Conservation (phyloP, 2,797 vertebrate genomes). For the Cyclopterus lumpus region DNA sequence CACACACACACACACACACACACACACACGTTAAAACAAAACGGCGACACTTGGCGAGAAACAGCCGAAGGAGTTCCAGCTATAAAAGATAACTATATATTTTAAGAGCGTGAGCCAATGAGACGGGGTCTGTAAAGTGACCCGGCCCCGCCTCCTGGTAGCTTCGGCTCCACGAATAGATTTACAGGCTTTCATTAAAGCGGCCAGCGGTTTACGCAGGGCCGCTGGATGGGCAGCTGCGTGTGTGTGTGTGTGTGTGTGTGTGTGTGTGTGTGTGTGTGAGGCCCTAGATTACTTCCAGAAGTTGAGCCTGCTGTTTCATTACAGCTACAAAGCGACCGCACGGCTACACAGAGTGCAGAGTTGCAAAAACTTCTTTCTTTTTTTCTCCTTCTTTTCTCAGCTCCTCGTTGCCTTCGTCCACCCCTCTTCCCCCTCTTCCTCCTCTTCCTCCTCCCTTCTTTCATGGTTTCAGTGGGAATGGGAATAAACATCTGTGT, state of each 20-base stretch:
- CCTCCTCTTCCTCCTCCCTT: neutral
- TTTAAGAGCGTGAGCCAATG: conserved; percentile 56
- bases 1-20: conserved; percentile 9
- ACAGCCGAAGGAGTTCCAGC: conserved; percentile 52
- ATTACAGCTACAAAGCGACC: conserved; percentile 79
- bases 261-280: conserved; percentile 38
- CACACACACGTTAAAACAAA: neutral
- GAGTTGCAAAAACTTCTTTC: conserved; percentile 69
- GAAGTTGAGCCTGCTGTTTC: conserved; percentile 75
- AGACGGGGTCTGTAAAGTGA: conserved; percentile 67
- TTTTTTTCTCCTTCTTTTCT: neutral
- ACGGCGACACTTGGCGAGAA: conserved; percentile 46
- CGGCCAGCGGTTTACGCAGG: conserved; percentile 67
- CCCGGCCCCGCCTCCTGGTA: conserved; percentile 68
- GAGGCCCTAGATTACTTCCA: conserved; percentile 77
- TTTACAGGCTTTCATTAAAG: conserved; percentile 82
- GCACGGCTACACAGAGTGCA: conserved; percentile 72
- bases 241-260: conserved; percentile 28
- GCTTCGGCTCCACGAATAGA: conserved; percentile 76
- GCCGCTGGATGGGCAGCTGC: conserved; percentile 59
- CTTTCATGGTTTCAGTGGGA: conserved; percentile 69
- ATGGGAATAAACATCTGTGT: conserved; percentile 65
- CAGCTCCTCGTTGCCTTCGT: conserved; percentile 16
- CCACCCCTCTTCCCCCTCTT: conserved; percentile 8
- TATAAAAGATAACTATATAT: conserved; percentile 70